phyloP scores from a whole-genome alignment of 2,888 invertebrate genomes.

The Polylopha cassiicola region DNA sequence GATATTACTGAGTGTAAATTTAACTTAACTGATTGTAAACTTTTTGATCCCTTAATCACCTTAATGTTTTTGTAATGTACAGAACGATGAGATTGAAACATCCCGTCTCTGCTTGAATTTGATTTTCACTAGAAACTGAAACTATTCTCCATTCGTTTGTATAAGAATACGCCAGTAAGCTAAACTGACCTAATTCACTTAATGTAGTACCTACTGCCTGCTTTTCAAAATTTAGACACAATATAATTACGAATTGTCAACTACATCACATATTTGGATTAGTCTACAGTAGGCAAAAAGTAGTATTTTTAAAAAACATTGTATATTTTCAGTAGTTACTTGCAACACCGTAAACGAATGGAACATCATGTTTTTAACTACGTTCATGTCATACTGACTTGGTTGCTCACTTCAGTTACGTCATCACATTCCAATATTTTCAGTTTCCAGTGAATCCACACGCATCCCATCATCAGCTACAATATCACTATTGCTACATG shows the following conservation, averaged over 20 bases:
- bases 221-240: too few relatives aligned
- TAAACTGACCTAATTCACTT: not conserved
- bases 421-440: conserved; percentile 17
- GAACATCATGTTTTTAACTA: not conserved
- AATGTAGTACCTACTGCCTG: too few relatives aligned
- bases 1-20: too few relatives aligned
- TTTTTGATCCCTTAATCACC: too few relatives aligned
- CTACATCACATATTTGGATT: too few relatives aligned
- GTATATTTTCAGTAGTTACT: too few relatives aligned
- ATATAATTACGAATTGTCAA: too few relatives aligned
- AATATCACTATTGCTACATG: conserved; percentile 23
- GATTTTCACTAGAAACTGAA: conserved; percentile 31
- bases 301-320: too few relatives aligned
- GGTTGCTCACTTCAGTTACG: conserved; percentile 1
- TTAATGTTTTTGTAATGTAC: conserved; percentile 11
- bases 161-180: not conserved
- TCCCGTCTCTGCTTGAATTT: conserved; percentile 38
- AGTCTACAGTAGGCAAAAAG: too few relatives aligned
- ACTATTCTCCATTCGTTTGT: conserved; percentile 21
- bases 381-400: too few relatives aligned
- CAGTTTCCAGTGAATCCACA: conserved; percentile 32
- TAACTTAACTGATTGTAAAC: too few relatives aligned
- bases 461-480: conserved; percentile 25
- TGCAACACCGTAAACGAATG: conserved; percentile 12
- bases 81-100: conserved; percentile 38